These are phyloP conservation scores for Gymnothorax reevesii DNA, from an alignment of 2,797 vertebrate species.

Conservation along the genomic window DNA sequence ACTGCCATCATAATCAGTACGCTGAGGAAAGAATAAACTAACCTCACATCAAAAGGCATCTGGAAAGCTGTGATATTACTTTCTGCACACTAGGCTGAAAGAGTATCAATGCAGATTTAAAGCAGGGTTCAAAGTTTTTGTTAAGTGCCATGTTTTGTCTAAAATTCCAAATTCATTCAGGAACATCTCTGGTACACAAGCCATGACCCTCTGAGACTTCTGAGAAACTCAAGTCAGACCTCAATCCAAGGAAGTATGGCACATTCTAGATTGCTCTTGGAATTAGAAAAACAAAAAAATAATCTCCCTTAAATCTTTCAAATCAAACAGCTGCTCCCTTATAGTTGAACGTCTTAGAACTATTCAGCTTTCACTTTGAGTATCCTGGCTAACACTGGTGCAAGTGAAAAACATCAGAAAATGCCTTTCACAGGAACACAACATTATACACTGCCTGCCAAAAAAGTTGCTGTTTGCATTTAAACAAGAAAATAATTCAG, in stretches of 20 bases:
- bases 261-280: background rate
- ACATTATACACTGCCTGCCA: background rate
- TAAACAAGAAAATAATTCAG: too few relatives aligned
- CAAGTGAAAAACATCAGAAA: background rate
- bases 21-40: constrained; percentile 32
- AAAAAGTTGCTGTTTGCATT: too few relatives aligned
- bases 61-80: constrained; percentile 6
- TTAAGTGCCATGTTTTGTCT: constrained; percentile 43
- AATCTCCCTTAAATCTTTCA: background rate
- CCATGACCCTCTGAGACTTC: background rate
- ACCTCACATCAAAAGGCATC: constrained; percentile 51
- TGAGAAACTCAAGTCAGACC: background rate
- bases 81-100: background rate
- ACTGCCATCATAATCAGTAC: background rate
- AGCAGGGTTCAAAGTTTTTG: constrained; percentile 30
- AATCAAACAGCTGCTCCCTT: background rate
- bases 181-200: background rate
- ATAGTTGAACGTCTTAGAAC: background rate
- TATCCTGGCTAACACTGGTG: background rate
- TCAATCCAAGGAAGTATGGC: background rate
- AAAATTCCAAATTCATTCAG: constrained; percentile 23
- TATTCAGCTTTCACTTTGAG: background rate
- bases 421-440: background rate
- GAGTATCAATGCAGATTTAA: constrained; percentile 33
- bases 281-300: background rate